phyloP scores from a whole-genome alignment of 2,113 vertebrate species.

The Phylloscopus whistleri region DNA sequence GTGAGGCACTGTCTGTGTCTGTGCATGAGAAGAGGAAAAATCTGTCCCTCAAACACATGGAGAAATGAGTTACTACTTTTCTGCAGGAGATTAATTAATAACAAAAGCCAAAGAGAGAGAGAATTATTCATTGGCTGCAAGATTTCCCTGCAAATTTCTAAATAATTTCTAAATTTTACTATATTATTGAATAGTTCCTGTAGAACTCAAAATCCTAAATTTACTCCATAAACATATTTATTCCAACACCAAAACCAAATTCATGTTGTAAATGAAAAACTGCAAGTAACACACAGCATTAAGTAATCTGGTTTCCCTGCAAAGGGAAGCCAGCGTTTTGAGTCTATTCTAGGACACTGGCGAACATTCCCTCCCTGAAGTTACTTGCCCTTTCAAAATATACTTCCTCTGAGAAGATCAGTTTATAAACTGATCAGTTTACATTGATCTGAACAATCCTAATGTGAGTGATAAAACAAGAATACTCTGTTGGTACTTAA shows the following conservation, averaged over 20 bases:
- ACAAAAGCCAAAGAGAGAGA: background rate
- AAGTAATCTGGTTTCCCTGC: background rate
- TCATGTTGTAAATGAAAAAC: background rate
- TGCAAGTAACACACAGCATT: background rate
- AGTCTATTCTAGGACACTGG: background rate
- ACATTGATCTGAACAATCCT: background rate
- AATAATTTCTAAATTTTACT: background rate
- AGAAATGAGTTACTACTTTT: conserved; percentile 2
- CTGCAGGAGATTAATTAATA: background rate
- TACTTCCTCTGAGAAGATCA: background rate
- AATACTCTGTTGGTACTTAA: background rate
- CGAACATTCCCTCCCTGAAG: background rate
- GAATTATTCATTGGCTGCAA: background rate
- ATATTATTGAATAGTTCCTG: background rate
- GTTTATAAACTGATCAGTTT: background rate
- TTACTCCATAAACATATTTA: background rate
- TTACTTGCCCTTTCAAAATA: background rate
- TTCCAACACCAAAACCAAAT: background rate
- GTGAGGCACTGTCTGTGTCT: background rate
- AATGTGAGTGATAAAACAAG: background rate
- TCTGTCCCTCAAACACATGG: background rate
- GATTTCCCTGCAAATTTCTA: background rate
- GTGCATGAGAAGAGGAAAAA: background rate
- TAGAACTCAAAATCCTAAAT: background rate
- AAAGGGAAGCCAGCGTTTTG: background rate